These are phyloP conservation scores for Crioceris asparagi DNA, from an alignment of 2,888 invertebrate genomes.

Conservation along the genomic window DNA sequence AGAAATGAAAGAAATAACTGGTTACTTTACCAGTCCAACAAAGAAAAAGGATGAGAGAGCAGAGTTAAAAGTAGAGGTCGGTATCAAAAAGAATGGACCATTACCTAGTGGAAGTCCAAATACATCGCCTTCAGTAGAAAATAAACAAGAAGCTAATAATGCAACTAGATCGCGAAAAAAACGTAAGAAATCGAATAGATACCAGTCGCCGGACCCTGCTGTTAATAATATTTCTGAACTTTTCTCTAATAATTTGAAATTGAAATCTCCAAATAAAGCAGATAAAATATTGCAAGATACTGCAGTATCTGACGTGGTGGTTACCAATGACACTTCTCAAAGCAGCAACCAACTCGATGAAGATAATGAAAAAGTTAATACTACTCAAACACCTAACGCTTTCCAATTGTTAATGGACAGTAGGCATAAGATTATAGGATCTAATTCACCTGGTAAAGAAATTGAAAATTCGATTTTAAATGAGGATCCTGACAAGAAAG, in stretches of 20 bases:
- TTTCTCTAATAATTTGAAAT: slow-evolving; percentile 18
- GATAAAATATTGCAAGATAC: background rate
- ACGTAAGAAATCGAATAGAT: slow-evolving; percentile 12
- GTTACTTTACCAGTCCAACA: slow-evolving; percentile 19
- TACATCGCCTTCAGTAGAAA: background rate
- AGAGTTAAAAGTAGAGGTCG: background rate
- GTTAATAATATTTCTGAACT: slow-evolving; percentile 20
- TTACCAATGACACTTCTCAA: background rate
- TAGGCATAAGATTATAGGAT: slow-evolving; percentile 51
- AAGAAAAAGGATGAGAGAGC: too few species aligned
- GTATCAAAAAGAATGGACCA: slow-evolving; percentile 2
- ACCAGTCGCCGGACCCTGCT: slow-evolving; percentile 18
- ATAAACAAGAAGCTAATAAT: background rate
- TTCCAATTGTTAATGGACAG: slow-evolving; percentile 59
- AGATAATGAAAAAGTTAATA: background rate
- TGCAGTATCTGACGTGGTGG: background rate
- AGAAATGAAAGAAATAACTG: slow-evolving; percentile 17
- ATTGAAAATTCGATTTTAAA: slow-evolving; percentile 29
- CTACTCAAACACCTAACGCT: slow-evolving; percentile 37
- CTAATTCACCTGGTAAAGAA: slow-evolving; percentile 52
- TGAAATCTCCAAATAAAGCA: slow-evolving; percentile 18
- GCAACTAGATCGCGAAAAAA: slow-evolving; percentile 9
- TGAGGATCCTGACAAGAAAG: slow-evolving; percentile 10
- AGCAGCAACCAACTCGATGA: slow-evolving; percentile 5
- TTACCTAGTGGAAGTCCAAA: too few species aligned